Base-by-base conservation (phyloP, 2,888 invertebrate genomes). In the Anarsia innoxiella region DNA sequence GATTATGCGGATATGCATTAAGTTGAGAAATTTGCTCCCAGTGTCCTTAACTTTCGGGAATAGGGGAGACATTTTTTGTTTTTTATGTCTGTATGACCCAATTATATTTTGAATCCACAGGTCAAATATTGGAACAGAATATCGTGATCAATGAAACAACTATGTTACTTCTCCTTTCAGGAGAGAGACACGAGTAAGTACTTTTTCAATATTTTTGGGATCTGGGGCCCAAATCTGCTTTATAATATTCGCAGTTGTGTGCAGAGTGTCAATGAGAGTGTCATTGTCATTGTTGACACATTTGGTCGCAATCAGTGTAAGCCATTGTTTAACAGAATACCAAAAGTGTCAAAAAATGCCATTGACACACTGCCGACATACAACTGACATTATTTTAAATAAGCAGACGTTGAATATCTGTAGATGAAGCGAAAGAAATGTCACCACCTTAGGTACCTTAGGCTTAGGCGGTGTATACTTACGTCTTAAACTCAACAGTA, bases 61-160 rank as follows among this genome's bases (percentile, higher is more conserved):
- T 9, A 25, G n/a, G 25, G n/a, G 25, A 19, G 3, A 19, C 3
- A 5, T 2, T 19, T 3, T 11, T 31, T 12, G 12, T 1, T 4
- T n/a, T 16, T 11, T 3, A 14, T 11, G 8, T 23, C 9, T 12
- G 28, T 12, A 27, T 5, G 12, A 12, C 4, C 8, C 12, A 11
- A n/a, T 16, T 34, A 4, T 23, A 1, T 42, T 13, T 36, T 26
- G n/a, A 25, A 25, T 15, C 23, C 60, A 23, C 53, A 78, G 79
- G 64, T 2, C 37, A 65, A 2, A 42, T 53, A 12, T 46, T 78
- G 0, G 47, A 59, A 31, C 53, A 59, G 11, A 56, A 64, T 8
- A 40, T 19, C 0, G 55, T 51, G 0, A 48, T 59, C 3, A 74
- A 74, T 32, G 51, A 67, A 0, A 70, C 72, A 0, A 56, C 68